Evolutionary conservation across 2,113 vertebrate species (phyloP).

Genomic region (Origma solitaria): DNA sequence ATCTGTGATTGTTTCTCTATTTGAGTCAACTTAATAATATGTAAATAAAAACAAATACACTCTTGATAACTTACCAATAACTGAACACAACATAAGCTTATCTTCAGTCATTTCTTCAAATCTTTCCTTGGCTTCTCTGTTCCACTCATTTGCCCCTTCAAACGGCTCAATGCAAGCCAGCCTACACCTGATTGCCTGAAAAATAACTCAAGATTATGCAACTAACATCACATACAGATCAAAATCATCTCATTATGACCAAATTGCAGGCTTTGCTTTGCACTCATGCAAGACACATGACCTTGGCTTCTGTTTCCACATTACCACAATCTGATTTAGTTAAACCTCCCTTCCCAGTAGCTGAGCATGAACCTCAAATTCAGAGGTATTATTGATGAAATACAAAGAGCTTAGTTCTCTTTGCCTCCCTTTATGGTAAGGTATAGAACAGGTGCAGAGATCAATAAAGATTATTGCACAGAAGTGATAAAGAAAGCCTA

Average conservation of each 20-base stretch:
- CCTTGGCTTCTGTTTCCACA: background rate
- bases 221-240: background rate
- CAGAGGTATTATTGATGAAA: background rate
- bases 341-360: background rate
- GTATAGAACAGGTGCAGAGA: background rate
- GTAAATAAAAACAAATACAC: background rate
- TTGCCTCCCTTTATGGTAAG: background rate
- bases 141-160: constrained; percentile 73
- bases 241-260: background rate
- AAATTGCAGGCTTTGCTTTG: background rate
- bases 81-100: constrained; percentile 75
- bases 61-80: constrained; percentile 72
- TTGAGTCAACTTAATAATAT: background rate
- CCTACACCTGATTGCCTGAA: constrained; percentile 84
- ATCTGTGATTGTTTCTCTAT: background rate
- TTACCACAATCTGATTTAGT: background rate
- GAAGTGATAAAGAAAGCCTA: background rate
- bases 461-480: background rate
- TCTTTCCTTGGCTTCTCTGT: constrained; percentile 68
- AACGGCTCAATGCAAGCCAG: constrained; percentile 78
- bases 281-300: background rate
- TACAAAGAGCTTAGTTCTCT: background rate
- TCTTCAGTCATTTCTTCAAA: constrained; percentile 80
- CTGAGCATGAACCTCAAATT: background rate
- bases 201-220: constrained; percentile 1